Evolutionary conservation across 2,888 invertebrate species (phyloP).

Genomic region (Monoplex corrugatus): DNA sequence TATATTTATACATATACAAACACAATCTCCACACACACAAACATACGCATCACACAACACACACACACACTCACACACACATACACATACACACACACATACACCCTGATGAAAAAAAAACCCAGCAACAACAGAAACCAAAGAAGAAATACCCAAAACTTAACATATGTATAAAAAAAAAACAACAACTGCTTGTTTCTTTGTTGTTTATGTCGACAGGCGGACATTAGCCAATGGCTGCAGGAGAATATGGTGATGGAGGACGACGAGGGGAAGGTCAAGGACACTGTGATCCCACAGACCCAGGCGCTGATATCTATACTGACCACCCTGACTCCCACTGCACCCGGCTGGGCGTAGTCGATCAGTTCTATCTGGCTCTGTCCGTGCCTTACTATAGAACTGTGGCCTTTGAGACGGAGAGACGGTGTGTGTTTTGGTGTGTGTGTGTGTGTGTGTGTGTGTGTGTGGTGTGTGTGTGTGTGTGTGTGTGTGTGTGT

Average conservation of each 20-base stretch:
- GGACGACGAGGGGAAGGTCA: constrained; percentile 54
- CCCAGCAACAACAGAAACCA: too few species aligned
- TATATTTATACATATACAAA: neutral
- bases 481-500: too few species aligned
- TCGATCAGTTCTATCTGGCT: constrained; percentile 68
- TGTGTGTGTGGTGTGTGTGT: too few species aligned
- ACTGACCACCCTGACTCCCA: constrained; percentile 64
- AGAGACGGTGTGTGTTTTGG: too few species aligned
- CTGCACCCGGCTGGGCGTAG: constrained; percentile 68
- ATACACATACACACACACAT: neutral
- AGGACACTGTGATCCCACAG: constrained; percentile 73
- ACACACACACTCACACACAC: neutral
- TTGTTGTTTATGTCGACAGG: constrained; percentile 53
- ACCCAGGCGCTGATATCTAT: constrained; percentile 65
- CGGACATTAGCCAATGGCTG: constrained; percentile 69
- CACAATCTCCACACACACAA: neutral
- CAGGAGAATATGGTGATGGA: neutral
- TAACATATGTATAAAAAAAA: too few species aligned
- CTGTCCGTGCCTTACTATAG: constrained; percentile 76
- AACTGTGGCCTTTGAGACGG: constrained; percentile 69
- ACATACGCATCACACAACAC: neutral
- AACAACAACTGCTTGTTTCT: neutral
- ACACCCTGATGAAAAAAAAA: too few species aligned
- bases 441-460: constrained; percentile 54
- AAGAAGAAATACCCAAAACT: too few species aligned